Base-by-base conservation (phyloP, 2,888 invertebrate genomes). In the Chaetogeoica ovagalla region DNA sequence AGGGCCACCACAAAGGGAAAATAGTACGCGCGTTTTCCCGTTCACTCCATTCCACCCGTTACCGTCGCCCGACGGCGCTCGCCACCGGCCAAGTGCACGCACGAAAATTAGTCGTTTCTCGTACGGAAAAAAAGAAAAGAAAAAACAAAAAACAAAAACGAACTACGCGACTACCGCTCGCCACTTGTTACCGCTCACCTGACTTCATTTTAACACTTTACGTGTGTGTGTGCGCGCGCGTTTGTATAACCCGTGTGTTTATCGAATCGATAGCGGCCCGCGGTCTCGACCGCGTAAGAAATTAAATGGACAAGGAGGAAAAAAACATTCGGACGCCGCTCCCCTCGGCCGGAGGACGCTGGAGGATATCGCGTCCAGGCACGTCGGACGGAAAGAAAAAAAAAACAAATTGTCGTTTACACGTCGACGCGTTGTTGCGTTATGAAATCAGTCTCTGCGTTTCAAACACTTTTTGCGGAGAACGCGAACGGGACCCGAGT, bases 181-280 rank as follows among this genome's bases (percentile, higher is more conserved):
- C 37, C 62, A 62, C 48, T 73, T 52, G 48, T 73, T 62, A 63
- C 52, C 52, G 59, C 60, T 73, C 62, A 37, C 63, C 73, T 30
- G 63, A 73, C 63, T 73, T 73, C 73, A n/a, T 73, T n/a, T 66
- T 66, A 43, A 7, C 66, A 66, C 21, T 43, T 66, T 66, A 43
- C 37, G 15, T 52, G 30, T 69, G 52, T 69, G 52, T 52, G 55
- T 69, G 52, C 30, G 30, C 4, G 30, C 30, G 30, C 30, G 30
- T 30, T 30, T 30, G 4, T 30, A 30, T 4, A 30, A 1, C 30
- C 4, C 30, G 30, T 4, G 30, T 30, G 30, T 55, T 11, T n/a
- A 7, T 17, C 30, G 19, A 69, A 69, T 69, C 69, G 55, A 69
- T 69, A 69, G 19, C 19, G 55, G 4, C 30, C 30, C 55, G 5